These are phyloP conservation scores for Drosophila testacea DNA, from an alignment of 2,888 invertebrate genomes.

Conservation along the genomic window DNA sequence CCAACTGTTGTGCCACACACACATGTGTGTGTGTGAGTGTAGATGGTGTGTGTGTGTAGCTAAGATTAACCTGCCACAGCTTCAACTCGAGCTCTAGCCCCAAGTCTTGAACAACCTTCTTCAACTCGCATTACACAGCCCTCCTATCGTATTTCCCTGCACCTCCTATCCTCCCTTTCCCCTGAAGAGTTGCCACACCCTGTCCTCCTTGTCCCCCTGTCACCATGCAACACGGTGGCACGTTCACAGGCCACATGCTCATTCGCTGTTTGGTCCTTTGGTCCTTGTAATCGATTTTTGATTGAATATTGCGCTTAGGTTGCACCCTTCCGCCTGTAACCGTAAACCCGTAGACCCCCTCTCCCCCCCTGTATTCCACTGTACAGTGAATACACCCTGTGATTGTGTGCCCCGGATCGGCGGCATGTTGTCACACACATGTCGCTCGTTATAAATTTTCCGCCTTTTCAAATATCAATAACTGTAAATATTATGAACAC, in stretches of 20 bases:
- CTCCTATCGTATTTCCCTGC: conserved; percentile 3
- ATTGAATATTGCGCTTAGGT: conserved; percentile 83
- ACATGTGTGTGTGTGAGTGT: conserved; percentile 1
- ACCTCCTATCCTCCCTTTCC: neutral
- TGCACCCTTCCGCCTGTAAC: conserved; percentile 48
- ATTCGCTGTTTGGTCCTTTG: conserved; percentile 41
- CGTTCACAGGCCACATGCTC: conserved; percentile 45
- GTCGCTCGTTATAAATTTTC: conserved; percentile 84
- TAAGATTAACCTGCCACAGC: conserved; percentile 72
- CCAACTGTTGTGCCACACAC: conserved; percentile 45
- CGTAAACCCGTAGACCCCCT: conserved; percentile 2
- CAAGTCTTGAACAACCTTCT: conserved; percentile 22
- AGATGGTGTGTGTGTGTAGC: conserved; percentile 15
- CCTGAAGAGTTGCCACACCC: neutral
- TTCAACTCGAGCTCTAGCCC: neutral
- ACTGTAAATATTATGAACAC: conserved; percentile 85
- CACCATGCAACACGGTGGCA: conserved; percentile 15
- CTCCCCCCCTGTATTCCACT: neutral
- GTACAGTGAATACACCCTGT: neutral
- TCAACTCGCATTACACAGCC: conserved; percentile 19
- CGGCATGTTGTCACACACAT: conserved; percentile 79
- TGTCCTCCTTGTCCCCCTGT: neutral
- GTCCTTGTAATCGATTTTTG: conserved; percentile 85
- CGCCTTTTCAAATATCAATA: conserved; percentile 85
- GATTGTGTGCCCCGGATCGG: neutral